A percentile compares a stretch with the other conserved stretches of the same genome.
Evolutionary conservation across 2,888 invertebrate species (phyloP).

Genomic region (Drosophila gaucha): DNA sequence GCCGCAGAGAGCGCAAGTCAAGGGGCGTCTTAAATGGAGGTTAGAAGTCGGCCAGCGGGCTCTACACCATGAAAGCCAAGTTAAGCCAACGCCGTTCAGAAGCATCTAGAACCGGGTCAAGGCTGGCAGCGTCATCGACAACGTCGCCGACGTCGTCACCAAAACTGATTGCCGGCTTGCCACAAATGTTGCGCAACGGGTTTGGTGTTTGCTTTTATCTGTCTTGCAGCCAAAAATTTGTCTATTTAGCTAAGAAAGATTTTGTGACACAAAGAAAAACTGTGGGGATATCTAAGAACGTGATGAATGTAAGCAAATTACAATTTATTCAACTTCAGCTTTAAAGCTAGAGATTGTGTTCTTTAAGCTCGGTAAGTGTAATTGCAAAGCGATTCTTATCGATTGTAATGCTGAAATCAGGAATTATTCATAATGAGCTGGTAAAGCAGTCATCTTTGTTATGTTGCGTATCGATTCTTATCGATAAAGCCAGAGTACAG

Average conservation of each 20-base stretch:
- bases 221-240: background rate
- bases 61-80: slow-evolving; percentile 17
- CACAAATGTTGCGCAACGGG: slow-evolving; percentile 51
- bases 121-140: slow-evolving; percentile 49
- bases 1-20: slow-evolving; percentile 1
- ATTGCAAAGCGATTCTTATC: too few relatives aligned
- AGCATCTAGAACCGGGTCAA: slow-evolving; percentile 82
- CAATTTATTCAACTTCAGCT: too few relatives aligned
- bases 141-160: slow-evolving; percentile 15
- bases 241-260: background rate
- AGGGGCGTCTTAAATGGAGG: slow-evolving; percentile 15
- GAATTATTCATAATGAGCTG: too few relatives aligned
- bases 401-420: too few relatives aligned
- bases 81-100: slow-evolving; percentile 32
- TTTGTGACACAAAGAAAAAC: background rate
- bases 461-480: background rate
- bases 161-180: slow-evolving; percentile 37
- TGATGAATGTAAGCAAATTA: background rate
- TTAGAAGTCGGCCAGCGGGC: slow-evolving; percentile 29
- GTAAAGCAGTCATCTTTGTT: too few relatives aligned
- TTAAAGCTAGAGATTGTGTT: too few relatives aligned
- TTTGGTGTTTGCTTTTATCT: slow-evolving; percentile 19
- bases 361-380: too few relatives aligned
- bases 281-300: background rate
- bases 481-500: background rate